Percentiles rank a stretch among this genome's conserved stretches.
Conservation (phyloP, 2,797 vertebrate species). For the Bradypodion ventrale region DNA sequence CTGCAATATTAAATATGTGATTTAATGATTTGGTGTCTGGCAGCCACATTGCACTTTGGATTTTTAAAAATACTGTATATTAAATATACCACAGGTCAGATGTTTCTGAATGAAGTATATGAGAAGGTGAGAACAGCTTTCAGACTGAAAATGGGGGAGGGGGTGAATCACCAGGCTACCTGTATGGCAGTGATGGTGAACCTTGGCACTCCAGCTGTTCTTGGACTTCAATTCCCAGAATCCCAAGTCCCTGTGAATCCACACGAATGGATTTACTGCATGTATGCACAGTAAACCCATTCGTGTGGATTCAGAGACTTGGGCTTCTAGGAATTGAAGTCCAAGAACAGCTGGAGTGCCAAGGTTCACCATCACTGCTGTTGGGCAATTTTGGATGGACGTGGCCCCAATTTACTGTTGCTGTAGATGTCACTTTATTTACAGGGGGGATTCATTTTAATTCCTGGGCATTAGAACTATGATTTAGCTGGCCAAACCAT, state of each 20-base stretch:
- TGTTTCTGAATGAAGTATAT: neutral
- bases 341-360: too few relatives aligned
- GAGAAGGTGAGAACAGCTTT: neutral
- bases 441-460: neutral
- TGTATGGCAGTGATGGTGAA: too few relatives aligned
- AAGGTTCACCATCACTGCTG: too few relatives aligned
- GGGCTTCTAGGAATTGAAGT: too few relatives aligned
- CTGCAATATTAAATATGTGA: slow-evolving; percentile 10
- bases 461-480: neutral
- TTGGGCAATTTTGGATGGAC: neutral
- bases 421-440: neutral
- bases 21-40: slow-evolving; percentile 13
- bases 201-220: too few relatives aligned
- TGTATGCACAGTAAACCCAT: too few relatives aligned
- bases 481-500: neutral
- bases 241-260: too few relatives aligned
- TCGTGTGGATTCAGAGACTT: too few relatives aligned
- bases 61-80: neutral
- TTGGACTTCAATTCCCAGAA: too few relatives aligned
- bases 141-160: neutral
- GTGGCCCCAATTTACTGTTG: neutral
- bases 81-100: neutral
- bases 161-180: neutral
- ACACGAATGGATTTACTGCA: too few relatives aligned
- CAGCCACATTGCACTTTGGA: neutral